phyloP scores from a whole-genome alignment of 1,140 invertebrate species.

The Zelostemma sp. region DNA sequence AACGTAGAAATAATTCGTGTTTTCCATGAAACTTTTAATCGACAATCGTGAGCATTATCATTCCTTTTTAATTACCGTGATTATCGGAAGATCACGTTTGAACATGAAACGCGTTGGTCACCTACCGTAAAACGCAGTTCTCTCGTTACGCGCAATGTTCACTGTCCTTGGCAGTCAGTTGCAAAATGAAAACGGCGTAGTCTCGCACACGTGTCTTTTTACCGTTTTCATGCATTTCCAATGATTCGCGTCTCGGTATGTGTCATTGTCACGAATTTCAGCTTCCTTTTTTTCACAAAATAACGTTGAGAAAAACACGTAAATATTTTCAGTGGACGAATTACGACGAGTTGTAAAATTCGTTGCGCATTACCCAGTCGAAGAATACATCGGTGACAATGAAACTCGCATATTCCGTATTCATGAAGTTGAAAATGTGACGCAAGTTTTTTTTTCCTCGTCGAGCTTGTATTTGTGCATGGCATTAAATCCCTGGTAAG shows the following conservation, averaged over 20 bases:
- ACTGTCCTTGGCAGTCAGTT: slow-evolving; percentile 44
- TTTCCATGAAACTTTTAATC: too few relatives aligned
- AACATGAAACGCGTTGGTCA: not conserved
- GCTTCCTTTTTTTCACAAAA: too few relatives aligned
- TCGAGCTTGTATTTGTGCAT: slow-evolving; percentile 12
- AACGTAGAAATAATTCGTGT: too few relatives aligned
- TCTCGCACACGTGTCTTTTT: slow-evolving; percentile 38
- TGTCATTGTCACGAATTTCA: not conserved
- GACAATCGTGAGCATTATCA: too few relatives aligned
- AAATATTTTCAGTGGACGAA: too few relatives aligned
- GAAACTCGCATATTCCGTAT: too few relatives aligned
- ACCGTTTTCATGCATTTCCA: slow-evolving; percentile 21
- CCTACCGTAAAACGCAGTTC: slow-evolving; percentile 40
- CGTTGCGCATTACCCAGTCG: too few relatives aligned
- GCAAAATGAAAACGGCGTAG: slow-evolving; percentile 41
- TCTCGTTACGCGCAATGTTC: slow-evolving; percentile 31
- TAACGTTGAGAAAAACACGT: not conserved
- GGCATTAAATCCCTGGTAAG: slow-evolving; percentile 16
- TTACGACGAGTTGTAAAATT: too few relatives aligned
- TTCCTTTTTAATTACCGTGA: slow-evolving; percentile 23
- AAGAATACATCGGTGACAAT: too few relatives aligned
- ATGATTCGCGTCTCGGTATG: not conserved
- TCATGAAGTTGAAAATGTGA: too few relatives aligned
- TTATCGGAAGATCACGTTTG: slow-evolving; percentile 29
- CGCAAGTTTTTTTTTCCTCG: too few relatives aligned